Base-by-base conservation (phyloP, 2,113 vertebrate genomes). In the Vombatus ursinus region DNA sequence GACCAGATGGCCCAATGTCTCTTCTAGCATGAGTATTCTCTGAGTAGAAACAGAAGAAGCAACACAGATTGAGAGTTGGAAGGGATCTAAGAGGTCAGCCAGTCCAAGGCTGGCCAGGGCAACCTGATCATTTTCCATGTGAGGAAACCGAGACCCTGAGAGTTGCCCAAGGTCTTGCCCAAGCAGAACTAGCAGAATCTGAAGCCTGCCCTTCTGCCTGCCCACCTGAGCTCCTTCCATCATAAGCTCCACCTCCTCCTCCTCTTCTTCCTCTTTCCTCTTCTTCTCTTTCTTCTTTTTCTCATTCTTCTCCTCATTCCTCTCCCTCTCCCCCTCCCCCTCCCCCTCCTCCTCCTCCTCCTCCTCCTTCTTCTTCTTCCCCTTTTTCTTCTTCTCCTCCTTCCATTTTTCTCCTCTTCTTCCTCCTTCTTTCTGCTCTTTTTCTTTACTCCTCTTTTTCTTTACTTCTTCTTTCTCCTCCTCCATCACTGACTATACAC, bases 271-370 rank as follows among this genome's bases (percentile, higher is more conserved):
- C 5, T 16, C 22, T 3, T 49, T 23, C 2, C 19, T 52, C 52
- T 52, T 7, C 53, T 25, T 25, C 24, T 53, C 23, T 8, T 54
- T 25, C 24, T 26, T 25, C 53, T 8, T 25, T 8, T 54, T 25
- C 8, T 25, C 6, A 8, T 54, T 1, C 0, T 25, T 8, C 6
- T 8, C 7, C 8, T 23, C 24, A 8, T 7, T 24, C 23, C 7
- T 8, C 24, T 25, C 7, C 24, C 26, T 5, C 25, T 28, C 26
- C 26, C 28, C 8, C 25, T 26, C 8, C 2, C 8, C 26, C 9
- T 10, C 54, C 26, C 5, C 48, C 48, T 49, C 48, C 25, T 28
- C 26, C 26, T 57, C 8, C 25, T 26, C 8, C 2, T 23, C 26
- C 9, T 10, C 54, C 26, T 57, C 2, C 54, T 28, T 10, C 2